Base-by-base conservation (phyloP, 2,113 vertebrate species). In the Micronisus gabar region DNA sequence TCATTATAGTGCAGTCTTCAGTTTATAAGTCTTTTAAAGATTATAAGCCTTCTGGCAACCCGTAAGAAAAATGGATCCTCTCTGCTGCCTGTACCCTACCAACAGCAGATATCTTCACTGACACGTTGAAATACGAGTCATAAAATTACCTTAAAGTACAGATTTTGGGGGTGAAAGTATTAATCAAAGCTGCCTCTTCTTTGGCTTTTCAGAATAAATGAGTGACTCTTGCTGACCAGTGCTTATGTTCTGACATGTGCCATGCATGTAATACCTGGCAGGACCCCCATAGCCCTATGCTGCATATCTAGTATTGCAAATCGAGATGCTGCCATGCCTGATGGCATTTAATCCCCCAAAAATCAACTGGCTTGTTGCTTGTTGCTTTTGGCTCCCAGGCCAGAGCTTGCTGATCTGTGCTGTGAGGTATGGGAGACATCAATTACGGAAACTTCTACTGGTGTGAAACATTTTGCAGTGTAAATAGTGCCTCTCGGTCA, bases 401-500 rank as follows among this genome's bases (percentile, higher is more conserved):
- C 56, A 15, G 48, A n/a, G 32, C 50, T 43, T 9, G 56, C 53
- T 41, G 61, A 4, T 25, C 58, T 10, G 34, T 40, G 56, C 43
- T 25, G 18, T 4, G 71, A 59, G 26, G 13, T 7, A 4, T 23
- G 45, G 71, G 26, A 71, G 45, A 11, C 23, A 2, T 36, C 29
- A 2, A 9, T 2, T 22, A 25, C 1, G 3, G 56, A 27, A 38
- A 27, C 7, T 30, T 34, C 36, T 21, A 2, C 41, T 6, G 10
- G 25, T 19, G 26, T 21, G 38, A n/a, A 40, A 13, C 15, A 3
- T 47, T 50, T 12, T 6, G 3, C 16, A 3, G 47, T 16, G 52
- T 34, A 10, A 17, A 9, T 19, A 16, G 22, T 7, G 21, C 16
- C 63, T 45, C 29, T 25, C 0, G 1, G 27, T 22, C 40, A 0